Conservation (phyloP, 2,888 invertebrate species). For the Mesodorylaimus sp. region DNA sequence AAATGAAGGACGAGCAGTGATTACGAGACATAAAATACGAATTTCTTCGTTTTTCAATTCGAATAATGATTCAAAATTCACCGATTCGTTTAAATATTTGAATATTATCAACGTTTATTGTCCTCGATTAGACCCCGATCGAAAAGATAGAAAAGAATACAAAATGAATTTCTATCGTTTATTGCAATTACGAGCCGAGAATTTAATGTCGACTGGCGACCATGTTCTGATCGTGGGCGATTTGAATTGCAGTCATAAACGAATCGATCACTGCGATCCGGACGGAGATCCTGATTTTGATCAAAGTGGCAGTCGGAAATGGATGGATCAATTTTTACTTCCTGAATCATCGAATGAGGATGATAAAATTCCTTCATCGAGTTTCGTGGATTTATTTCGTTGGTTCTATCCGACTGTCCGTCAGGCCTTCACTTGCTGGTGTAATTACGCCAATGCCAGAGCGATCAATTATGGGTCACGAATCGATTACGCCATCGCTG, state of each 20-base stretch:
- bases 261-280: slow-evolving; percentile 38
- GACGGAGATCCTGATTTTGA: slow-evolving; percentile 15
- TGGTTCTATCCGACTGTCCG: slow-evolving; percentile 31
- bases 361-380: slow-evolving; percentile 13
- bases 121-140: slow-evolving; percentile 36
- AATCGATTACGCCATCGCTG: slow-evolving; percentile 37
- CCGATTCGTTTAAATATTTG: slow-evolving; percentile 16
- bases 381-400: slow-evolving; percentile 36
- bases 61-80: too few relatives aligned
- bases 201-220: slow-evolving; percentile 31
- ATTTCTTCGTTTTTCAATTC: too few relatives aligned
- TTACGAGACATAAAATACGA: slow-evolving; percentile 34
- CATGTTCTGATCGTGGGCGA: slow-evolving; percentile 39
- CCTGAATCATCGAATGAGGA: background rate
- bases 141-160: slow-evolving; percentile 32
- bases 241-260: slow-evolving; percentile 35
- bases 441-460: slow-evolving; percentile 33
- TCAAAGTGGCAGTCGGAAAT: slow-evolving; percentile 17
- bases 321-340: background rate
- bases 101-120: slow-evolving; percentile 39
- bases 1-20: slow-evolving; percentile 36
- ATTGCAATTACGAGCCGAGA: slow-evolving; percentile 33
- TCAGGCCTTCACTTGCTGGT: slow-evolving; percentile 38
- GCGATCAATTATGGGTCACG: slow-evolving; percentile 38
- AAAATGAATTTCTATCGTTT: slow-evolving; percentile 35